Evolutionary conservation across 2,888 invertebrate species (phyloP).

Genomic region (Pedicia rivosa): DNA sequence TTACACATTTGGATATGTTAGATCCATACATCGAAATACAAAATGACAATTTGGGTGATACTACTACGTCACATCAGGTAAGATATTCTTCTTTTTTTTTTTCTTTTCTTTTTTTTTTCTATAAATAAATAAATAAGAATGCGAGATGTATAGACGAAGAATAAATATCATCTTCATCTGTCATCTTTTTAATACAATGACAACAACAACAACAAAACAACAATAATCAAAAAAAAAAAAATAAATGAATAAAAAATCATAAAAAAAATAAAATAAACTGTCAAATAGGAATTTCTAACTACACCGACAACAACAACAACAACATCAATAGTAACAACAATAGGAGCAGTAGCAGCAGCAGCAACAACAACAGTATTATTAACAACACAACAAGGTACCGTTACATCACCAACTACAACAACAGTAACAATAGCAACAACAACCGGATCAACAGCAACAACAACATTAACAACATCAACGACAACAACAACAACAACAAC

Average conservation of each 20-base stretch:
- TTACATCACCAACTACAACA: constrained; percentile 10
- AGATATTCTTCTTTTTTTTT: not conserved
- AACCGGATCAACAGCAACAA: constrained; percentile 4
- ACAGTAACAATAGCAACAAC: constrained; percentile 9
- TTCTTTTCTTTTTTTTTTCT: not conserved
- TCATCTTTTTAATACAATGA: not conserved
- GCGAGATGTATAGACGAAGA: too few relatives aligned
- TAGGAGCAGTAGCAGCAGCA: constrained; percentile 1
- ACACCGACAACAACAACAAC: constrained; percentile 3
- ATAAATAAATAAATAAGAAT: not conserved
- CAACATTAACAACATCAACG: constrained; percentile 11
- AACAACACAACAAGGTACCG: constrained; percentile 7
- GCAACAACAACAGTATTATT: not conserved
- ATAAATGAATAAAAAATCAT: too few relatives aligned
- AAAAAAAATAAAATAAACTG: too few relatives aligned
- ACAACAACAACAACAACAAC: constrained; percentile 12
- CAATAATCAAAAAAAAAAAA: not conserved
- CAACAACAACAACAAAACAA: not conserved
- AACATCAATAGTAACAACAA: constrained; percentile 1
- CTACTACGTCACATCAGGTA: constrained; percentile 5
- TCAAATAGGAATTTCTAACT: not conserved
- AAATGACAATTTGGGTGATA: constrained; percentile 7
- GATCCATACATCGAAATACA: constrained; percentile 31
- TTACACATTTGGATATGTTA: constrained; percentile 53
- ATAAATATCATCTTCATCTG: not conserved